Percentiles rank a stretch among this genome's conserved stretches.
Evolutionary conservation across 2,113 vertebrate genomes (phyloP).

Genomic region (Hippocampus comes): DNA sequence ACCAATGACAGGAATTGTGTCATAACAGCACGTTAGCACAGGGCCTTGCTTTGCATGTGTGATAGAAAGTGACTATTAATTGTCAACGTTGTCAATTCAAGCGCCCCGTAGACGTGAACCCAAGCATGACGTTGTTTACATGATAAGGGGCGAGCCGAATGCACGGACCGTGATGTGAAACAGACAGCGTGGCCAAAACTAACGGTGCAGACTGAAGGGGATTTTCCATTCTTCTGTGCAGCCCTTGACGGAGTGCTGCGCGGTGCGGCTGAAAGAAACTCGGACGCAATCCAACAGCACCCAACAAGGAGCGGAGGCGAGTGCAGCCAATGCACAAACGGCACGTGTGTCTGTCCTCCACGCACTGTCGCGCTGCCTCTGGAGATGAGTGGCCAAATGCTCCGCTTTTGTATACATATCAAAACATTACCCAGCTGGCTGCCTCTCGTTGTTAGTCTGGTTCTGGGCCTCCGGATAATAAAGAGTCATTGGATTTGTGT

Average conservation of each 20-base stretch:
- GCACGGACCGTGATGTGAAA: slow-evolving; percentile 63
- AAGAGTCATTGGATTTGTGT: slow-evolving; percentile 24
- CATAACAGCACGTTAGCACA: background rate
- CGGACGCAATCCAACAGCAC: slow-evolving; percentile 66
- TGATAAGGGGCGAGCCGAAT: slow-evolving; percentile 45
- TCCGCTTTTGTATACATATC: slow-evolving; percentile 57
- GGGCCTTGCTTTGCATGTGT: background rate
- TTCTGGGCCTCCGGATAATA: slow-evolving; percentile 45
- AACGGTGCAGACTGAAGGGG: slow-evolving; percentile 60
- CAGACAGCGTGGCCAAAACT: slow-evolving; percentile 67
- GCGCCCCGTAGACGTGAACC: slow-evolving; percentile 14
- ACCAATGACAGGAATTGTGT: background rate
- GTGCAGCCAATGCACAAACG: slow-evolving; percentile 47
- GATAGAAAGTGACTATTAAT: background rate
- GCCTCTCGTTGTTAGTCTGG: slow-evolving; percentile 54
- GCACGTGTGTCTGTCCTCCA: slow-evolving; percentile 55
- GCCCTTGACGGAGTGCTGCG: slow-evolving; percentile 54
- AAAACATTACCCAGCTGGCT: slow-evolving; percentile 51
- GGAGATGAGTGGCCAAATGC: slow-evolving; percentile 62
- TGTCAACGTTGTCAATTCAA: background rate
- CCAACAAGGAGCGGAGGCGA: slow-evolving; percentile 77
- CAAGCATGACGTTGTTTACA: slow-evolving; percentile 47
- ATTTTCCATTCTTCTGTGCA: slow-evolving; percentile 71
- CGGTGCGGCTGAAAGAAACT: slow-evolving; percentile 42
- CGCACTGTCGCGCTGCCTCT: slow-evolving; percentile 56